phyloP scores from a whole-genome alignment of 2,797 vertebrate species.

The Sciurus carolinensis region DNA sequence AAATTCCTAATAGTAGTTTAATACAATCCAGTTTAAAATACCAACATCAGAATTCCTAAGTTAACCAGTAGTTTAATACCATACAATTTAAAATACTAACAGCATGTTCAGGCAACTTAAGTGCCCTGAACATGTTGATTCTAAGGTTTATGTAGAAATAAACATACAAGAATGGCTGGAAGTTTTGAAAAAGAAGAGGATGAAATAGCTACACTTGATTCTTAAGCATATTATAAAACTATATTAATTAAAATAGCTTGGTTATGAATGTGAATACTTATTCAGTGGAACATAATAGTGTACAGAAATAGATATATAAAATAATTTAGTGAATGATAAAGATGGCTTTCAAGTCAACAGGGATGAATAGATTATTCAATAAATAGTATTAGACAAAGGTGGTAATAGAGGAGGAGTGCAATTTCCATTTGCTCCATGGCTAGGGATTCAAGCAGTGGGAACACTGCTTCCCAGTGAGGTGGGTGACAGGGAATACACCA shows the following conservation, averaged over 20 bases:
- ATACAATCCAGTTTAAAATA: constrained; percentile 23
- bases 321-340: constrained; percentile 49
- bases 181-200: constrained; percentile 37
- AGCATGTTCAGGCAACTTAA: not conserved
- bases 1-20: not conserved
- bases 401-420: too few species aligned
- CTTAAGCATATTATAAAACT: not conserved
- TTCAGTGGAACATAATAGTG: not conserved
- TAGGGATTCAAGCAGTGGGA: too few species aligned
- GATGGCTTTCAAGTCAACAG: not conserved
- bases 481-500: too few species aligned
- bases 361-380: not conserved
- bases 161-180: not conserved
- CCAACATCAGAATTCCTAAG: not conserved
- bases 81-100: constrained; percentile 1
- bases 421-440: too few species aligned
- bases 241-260: not conserved
- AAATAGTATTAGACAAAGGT: constrained; percentile 8
- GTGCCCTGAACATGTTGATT: not conserved
- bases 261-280: not conserved
- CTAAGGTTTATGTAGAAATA: constrained; percentile 33
- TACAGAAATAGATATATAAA: constrained; percentile 1
- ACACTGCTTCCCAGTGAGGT: too few species aligned
- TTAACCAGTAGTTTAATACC: not conserved
- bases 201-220: not conserved